Percentiles rank a stretch among this genome's conserved stretches.
These are phyloP conservation scores for Rissa tridactyla DNA, from an alignment of 2,113 vertebrate species.

Conservation along the genomic window DNA sequence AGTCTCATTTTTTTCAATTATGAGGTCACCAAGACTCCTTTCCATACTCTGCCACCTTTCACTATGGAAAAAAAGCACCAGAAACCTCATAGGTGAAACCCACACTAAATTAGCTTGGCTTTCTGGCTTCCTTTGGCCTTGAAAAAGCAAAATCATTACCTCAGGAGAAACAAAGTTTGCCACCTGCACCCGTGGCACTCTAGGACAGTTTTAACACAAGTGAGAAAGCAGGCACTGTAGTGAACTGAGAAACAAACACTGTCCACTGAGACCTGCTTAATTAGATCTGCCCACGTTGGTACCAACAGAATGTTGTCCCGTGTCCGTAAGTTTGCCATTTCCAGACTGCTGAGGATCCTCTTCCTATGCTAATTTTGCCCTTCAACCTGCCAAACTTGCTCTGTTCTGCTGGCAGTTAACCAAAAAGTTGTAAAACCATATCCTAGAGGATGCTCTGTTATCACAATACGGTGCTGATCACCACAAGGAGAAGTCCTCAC, in stretches of 20 bases:
- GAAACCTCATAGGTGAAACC: neutral
- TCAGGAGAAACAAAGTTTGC: neutral
- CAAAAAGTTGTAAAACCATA: neutral
- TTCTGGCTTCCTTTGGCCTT: neutral
- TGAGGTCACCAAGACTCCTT: neutral
- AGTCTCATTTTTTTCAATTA: slow-evolving; percentile 10
- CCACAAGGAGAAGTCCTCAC: neutral
- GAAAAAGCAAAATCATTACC: neutral
- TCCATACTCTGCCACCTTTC: neutral
- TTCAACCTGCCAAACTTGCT: neutral
- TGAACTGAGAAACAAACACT: neutral
- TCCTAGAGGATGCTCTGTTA: neutral
- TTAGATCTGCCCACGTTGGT: neutral
- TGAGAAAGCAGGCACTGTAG: neutral
- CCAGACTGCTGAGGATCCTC: neutral
- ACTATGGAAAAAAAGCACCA: neutral
- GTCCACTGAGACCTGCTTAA: neutral
- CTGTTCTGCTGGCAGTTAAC: neutral
- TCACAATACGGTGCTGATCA: neutral
- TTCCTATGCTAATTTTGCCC: neutral
- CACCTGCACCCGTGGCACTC: neutral
- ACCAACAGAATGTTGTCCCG: neutral
- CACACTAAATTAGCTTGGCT: neutral
- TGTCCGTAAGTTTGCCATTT: neutral
- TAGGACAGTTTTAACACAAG: neutral